Base-by-base conservation (phyloP, 1,140 invertebrate genomes). In the Probaryconus sp. region DNA sequence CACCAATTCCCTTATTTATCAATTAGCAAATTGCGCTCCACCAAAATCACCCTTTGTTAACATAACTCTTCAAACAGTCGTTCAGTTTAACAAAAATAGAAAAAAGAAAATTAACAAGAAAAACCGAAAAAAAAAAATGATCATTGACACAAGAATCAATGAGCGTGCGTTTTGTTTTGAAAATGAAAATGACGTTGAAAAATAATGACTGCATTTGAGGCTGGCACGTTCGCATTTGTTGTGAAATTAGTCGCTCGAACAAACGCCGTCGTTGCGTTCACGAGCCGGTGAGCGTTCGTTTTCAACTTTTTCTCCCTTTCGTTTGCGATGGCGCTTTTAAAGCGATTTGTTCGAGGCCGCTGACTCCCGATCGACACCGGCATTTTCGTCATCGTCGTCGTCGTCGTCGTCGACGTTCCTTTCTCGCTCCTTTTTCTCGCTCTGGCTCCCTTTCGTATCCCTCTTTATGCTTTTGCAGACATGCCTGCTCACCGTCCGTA, bases 381-480 rank as follows among this genome's bases (percentile, higher is more conserved):
- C 42, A 24, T 26, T 43, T 43, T 28, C 43, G 60, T 42, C 16
- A 13, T 16, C 60, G 40, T 50, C 45, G 17, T 5, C 47, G 11
- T 17, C 58, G 40, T 16, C 55, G 18, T 51, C 47, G 18, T 60
- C 43, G 45, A 26, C 30, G 30, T 40, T 31, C 17, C 9, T 2
- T 35, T 28, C 18, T 18, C 21, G 7, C 17, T 14, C 20, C 4
- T 30, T 17, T 58, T 24, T 13, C 24, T 10, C 2, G 5, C 5
- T 33, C 45, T 18, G 20, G 16, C 0, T 21, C 3, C 2, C n/a
- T 30, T 42, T 21, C 38, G 9, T 48, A 18, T 38, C 45, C 63
- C 64, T 48, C 37, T 60, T 69, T 69, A 51, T 28, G 64, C 64
- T 75, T 64, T 60, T 42, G 42, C 56, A 21, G 56, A 43, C 71